These are phyloP conservation scores for Leptopilina syphax DNA, from an alignment of 2,888 invertebrate genomes.

Conservation along the genomic window DNA sequence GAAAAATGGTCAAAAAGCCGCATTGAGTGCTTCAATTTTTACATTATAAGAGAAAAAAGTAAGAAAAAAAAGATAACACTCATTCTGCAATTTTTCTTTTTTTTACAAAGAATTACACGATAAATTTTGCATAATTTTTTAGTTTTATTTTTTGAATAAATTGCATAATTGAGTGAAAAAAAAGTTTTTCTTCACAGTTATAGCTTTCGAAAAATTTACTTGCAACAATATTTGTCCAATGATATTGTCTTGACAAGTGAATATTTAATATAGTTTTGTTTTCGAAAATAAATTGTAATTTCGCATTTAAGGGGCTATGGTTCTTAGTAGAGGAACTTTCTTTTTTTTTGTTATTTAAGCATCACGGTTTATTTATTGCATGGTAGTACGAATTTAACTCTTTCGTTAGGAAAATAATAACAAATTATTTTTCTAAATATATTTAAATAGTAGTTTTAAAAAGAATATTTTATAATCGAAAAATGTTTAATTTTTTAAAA, in stretches of 20 bases:
- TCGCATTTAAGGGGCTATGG: slow-evolving; percentile 18
- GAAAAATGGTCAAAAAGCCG: slow-evolving; percentile 39
- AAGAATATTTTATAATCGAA: no score
- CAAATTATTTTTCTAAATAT: neutral
- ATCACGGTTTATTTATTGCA: slow-evolving; percentile 36
- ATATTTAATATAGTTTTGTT: slow-evolving; percentile 4
- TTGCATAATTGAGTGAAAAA: neutral
- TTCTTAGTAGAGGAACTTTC: slow-evolving; percentile 18
- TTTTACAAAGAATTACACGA: neutral
- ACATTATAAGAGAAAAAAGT: neutral
- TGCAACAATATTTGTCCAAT: slow-evolving; percentile 18
- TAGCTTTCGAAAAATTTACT: neutral
- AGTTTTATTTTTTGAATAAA: no score
- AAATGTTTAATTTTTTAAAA: neutral
- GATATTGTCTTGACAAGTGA: slow-evolving; percentile 23
- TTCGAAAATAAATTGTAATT: neutral
- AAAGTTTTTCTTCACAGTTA: neutral
- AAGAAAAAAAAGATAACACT: slow-evolving; percentile 4
- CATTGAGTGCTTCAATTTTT: slow-evolving; percentile 20
- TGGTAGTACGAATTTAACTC: slow-evolving; percentile 31
- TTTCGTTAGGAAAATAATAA: neutral
- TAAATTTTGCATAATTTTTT: neutral
- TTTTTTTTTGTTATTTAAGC: slow-evolving; percentile 13
- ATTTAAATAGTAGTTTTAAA: neutral
- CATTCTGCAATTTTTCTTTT: neutral